Conservation (phyloP, 2,797 vertebrate species). For the Rachycentron canadum region DNA sequence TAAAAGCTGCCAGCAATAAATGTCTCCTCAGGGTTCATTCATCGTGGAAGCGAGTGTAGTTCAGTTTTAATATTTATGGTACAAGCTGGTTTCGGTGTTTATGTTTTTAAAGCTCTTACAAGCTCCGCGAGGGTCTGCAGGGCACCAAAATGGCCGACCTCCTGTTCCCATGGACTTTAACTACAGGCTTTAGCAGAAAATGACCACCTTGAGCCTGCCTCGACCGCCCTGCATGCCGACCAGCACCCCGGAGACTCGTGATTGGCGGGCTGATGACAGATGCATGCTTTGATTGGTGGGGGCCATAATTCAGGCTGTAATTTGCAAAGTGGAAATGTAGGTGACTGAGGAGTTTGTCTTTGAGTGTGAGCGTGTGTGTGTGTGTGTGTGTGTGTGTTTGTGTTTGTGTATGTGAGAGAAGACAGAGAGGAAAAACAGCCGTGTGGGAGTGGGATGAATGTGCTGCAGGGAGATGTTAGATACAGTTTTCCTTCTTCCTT, state of each 20-base stretch:
- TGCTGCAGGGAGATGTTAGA: conserved; percentile 35
- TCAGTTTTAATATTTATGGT: conserved; percentile 23
- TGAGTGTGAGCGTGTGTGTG: conserved; percentile 22
- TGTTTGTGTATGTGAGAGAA: conserved; percentile 15
- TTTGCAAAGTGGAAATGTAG: conserved; percentile 82
- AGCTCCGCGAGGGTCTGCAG: conserved; percentile 64
- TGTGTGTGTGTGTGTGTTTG: conserved; percentile 22
- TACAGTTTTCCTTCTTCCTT: conserved; percentile 37
- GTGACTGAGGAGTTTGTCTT: conserved; percentile 69
- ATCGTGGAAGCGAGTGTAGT: conserved; percentile 20
- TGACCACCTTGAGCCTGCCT: conserved; percentile 76
- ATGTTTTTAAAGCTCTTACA: conserved; percentile 48
- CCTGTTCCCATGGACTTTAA: conserved; percentile 81
- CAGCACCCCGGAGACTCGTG: conserved; percentile 58
- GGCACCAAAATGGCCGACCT: conserved; percentile 73
- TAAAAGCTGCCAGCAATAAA: conserved; percentile 39
- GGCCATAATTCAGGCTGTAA: conserved; percentile 78
- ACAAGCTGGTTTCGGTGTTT: conserved; percentile 53
- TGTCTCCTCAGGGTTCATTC: conserved; percentile 13
- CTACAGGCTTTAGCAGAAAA: conserved; percentile 81
- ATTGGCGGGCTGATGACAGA: conserved; percentile 80
- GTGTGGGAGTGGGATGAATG: conserved; percentile 27
- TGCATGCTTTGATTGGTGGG: conserved; percentile 79
- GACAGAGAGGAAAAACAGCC: conserved; percentile 10
- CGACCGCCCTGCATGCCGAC: conserved; percentile 70